A percentile compares a stretch with the other conserved stretches of the same genome.
phyloP scores from a whole-genome alignment of 1,140 invertebrate species.

The Drosophila tani region DNA sequence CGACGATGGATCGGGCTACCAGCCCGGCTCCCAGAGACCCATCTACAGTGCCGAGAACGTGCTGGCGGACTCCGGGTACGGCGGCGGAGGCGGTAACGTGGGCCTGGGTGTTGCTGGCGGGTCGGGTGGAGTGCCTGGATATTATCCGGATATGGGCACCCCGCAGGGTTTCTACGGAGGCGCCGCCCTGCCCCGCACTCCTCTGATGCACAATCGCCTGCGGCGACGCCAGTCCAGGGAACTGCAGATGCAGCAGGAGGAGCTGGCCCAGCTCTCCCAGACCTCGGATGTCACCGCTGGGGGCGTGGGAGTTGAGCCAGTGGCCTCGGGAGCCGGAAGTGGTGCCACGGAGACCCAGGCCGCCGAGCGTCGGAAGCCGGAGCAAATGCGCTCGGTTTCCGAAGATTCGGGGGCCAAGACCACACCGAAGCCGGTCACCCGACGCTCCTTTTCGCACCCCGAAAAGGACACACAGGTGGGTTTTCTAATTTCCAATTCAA shows the following conservation, averaged over 20 bases:
- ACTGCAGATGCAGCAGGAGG: slow-evolving; percentile 73
- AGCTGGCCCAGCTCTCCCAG: slow-evolving; percentile 45
- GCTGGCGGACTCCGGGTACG: slow-evolving; percentile 47
- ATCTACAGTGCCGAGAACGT: slow-evolving; percentile 80
- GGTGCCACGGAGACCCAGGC: slow-evolving; percentile 13
- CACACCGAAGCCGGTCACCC: slow-evolving; percentile 75
- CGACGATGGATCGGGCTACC: slow-evolving; percentile 62
- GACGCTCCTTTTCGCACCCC: slow-evolving; percentile 82
- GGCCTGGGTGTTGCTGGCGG: slow-evolving; percentile 21
- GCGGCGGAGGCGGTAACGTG: slow-evolving; percentile 23
- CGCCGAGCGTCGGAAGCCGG: slow-evolving; percentile 73
- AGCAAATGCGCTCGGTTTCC: slow-evolving; percentile 84
- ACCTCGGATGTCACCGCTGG: slow-evolving; percentile 2
- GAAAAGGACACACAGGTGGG: slow-evolving; percentile 82
- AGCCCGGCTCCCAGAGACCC: slow-evolving; percentile 52
- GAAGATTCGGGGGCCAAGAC: slow-evolving; percentile 81
- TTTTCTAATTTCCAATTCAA: too few relatives aligned
- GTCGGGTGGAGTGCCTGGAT: slow-evolving; percentile 40
- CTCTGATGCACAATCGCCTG: slow-evolving; percentile 78
- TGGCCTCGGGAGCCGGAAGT: slow-evolving; percentile 4
- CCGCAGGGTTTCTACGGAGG: slow-evolving; percentile 47
- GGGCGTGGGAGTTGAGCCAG: not conserved
- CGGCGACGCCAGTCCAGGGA: slow-evolving; percentile 74
- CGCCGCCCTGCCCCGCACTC: slow-evolving; percentile 72
- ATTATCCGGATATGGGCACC: slow-evolving; percentile 56